Conservation (phyloP, 2,797 vertebrate genomes). For the Rhinatrema bivittatum region DNA sequence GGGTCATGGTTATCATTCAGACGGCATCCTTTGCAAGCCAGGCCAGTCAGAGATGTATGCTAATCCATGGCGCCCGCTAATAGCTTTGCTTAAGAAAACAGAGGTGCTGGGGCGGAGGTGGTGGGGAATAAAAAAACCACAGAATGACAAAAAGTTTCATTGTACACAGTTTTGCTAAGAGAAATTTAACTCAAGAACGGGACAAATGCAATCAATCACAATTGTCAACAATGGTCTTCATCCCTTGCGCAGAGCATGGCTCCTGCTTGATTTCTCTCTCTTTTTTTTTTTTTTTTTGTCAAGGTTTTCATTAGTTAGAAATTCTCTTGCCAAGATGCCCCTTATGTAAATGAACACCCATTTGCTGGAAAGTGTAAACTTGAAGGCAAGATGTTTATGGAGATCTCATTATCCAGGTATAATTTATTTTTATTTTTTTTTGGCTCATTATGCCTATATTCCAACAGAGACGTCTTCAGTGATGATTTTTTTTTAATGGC, state of each 20-base stretch:
- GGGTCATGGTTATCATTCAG: not conserved
- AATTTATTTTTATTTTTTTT: no score
- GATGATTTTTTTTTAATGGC: no score
- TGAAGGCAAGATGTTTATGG: slow-evolving; percentile 4
- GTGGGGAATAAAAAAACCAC: slow-evolving; percentile 2
- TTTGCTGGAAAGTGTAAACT: slow-evolving; percentile 3
- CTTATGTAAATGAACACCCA: slow-evolving; percentile 19
- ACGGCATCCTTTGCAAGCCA: slow-evolving; percentile 2
- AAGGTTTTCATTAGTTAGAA: slow-evolving; percentile 11
- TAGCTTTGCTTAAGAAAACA: slow-evolving; percentile 8
- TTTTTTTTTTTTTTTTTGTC: no score
- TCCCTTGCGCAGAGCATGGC: no score
- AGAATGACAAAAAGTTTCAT: not conserved
- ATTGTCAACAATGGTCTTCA: not conserved
- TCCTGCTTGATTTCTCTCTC: slow-evolving; percentile 4
- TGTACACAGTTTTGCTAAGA: not conserved
- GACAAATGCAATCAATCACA: slow-evolving; percentile 10
- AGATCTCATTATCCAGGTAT: no score
- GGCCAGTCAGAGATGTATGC: not conserved
- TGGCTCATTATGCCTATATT: no score
- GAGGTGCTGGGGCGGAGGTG: no score
- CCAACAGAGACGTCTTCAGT: no score
- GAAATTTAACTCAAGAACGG: slow-evolving; percentile 3
- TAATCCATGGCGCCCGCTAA: slow-evolving; percentile 3
- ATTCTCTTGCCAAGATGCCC: slow-evolving; percentile 8